Base-by-base conservation (phyloP, 2,797 vertebrate genomes). In the Poliocrania exsul region DNA sequence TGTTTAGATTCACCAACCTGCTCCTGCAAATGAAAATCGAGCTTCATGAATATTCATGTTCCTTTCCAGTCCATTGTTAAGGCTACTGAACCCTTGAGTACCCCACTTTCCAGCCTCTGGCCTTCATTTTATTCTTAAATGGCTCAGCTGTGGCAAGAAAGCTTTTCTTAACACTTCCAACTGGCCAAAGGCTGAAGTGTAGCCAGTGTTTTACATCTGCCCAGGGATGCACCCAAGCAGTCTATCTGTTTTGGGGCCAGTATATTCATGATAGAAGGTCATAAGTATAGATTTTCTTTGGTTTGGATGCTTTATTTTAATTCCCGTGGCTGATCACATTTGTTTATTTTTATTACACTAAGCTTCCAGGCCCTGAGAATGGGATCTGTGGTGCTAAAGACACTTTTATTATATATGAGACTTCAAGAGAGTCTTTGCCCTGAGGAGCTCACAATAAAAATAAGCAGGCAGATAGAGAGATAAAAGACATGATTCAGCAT, bases 401-500 rank as follows among this genome's bases (percentile, higher is more conserved):
- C 70, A 81, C 85, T 95, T 93, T 75, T 95, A 81, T 96, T 93
- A 94, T 96, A 94, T 78, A 95, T 88, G 88, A 92, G 85, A 57
- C 90, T 92, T 91, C 80, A 86, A 95, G 70, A 79, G 73, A 88
- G 77, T 92, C 87, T 90, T 92, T 95, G 96, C 95, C 95, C 92
- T 44, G 70, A 91, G 92, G 95, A 95, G 73, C 77, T 88, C 88
- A 81, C 92, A 88, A 90, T 96, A 93, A 95, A 96, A 96, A 95
- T 92, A 95, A 91, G 88, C 81, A 95, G 93, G 74, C 84, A 86
- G 74, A 92, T 73, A 90, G 83, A 88, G 83, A 96, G 87, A 95
- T 96, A 96, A 96, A 95, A 95, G 89, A 94, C 91, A 93, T 93
- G 92, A 97, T 94, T 95, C 94, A 94, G 93, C 91, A 95, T 96